Conservation (phyloP, 2,113 vertebrate genomes). For the Salminus brasiliensis region DNA sequence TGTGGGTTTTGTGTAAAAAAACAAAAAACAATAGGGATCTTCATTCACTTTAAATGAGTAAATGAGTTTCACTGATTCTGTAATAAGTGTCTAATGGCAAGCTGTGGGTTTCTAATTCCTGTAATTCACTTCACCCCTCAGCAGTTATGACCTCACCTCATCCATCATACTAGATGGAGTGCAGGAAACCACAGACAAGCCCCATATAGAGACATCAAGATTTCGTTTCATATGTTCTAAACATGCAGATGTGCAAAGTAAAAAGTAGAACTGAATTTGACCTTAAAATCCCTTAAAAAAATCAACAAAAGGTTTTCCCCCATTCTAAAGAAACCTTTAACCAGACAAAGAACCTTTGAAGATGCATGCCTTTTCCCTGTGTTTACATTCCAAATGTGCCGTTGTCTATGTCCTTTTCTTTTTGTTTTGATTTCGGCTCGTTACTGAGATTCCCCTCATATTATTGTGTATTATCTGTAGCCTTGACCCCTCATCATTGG, state of each 20-base stretch:
- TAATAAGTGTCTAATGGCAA: conserved; percentile 69
- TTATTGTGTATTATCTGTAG: too few relatives aligned
- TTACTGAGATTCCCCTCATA: too few relatives aligned
- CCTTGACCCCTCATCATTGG: too few relatives aligned
- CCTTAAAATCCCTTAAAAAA: too few relatives aligned
- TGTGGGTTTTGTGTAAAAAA: background rate
- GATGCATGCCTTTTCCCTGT: too few relatives aligned
- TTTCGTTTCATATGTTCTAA: background rate
- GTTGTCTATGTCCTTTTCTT: too few relatives aligned
- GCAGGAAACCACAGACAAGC: conserved; percentile 51
- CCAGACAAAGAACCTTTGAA: too few relatives aligned
- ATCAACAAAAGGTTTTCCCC: too few relatives aligned
- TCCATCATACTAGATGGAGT: conserved; percentile 78
- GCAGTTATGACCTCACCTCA: conserved; percentile 72
- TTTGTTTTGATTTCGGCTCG: too few relatives aligned
- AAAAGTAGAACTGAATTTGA: too few relatives aligned
- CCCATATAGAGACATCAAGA: conserved; percentile 76
- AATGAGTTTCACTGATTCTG: conserved; percentile 18
- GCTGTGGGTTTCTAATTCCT: conserved; percentile 60
- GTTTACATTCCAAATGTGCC: too few relatives aligned
- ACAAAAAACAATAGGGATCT: background rate
- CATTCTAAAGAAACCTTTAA: too few relatives aligned
- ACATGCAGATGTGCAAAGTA: background rate
- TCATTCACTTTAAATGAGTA: conserved; percentile 1
- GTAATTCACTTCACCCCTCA: conserved; percentile 72